These are phyloP conservation scores for Phocoena sinus DNA, from an alignment of 2,113 vertebrate genomes.

Conservation along the genomic window DNA sequence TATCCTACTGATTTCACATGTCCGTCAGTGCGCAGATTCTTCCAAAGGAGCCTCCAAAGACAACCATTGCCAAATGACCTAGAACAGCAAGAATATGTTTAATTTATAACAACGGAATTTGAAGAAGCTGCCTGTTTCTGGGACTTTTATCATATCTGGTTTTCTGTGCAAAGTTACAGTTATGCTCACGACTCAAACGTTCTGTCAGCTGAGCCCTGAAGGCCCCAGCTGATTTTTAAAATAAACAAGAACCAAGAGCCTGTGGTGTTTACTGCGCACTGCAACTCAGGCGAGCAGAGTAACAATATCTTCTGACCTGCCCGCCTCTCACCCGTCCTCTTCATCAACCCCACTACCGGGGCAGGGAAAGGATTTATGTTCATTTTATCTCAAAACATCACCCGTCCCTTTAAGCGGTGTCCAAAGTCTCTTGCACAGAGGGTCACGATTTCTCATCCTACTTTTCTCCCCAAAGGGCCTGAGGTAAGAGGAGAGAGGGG, in stretches of 20 bases:
- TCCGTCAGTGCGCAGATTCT: neutral
- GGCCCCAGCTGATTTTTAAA: neutral
- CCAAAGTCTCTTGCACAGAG: too few species aligned
- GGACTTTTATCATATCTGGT: neutral
- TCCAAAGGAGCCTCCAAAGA: neutral
- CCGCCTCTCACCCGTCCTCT: neutral
- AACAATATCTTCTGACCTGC: neutral
- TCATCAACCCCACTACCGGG: too few species aligned
- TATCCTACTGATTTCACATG: neutral
- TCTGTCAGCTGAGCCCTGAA: neutral
- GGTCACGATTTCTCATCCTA: neutral
- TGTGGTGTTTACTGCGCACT: fast-evolving
- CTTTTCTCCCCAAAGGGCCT: neutral
- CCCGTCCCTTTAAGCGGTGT: neutral
- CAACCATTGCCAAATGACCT: neutral
- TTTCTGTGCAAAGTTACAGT: neutral
- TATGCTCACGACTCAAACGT: neutral
- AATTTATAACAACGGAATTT: neutral
- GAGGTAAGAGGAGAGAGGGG: neutral
- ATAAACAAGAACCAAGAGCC: neutral
- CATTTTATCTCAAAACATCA: neutral
- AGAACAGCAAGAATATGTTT: neutral
- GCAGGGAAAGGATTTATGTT: neutral
- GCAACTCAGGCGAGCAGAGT: fast-evolving
- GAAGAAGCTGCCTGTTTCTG: neutral